A percentile compares a stretch with the other conserved stretches of the same genome.
Conservation (phyloP, 1,140 invertebrate species). For the Vanessa tameamea region DNA sequence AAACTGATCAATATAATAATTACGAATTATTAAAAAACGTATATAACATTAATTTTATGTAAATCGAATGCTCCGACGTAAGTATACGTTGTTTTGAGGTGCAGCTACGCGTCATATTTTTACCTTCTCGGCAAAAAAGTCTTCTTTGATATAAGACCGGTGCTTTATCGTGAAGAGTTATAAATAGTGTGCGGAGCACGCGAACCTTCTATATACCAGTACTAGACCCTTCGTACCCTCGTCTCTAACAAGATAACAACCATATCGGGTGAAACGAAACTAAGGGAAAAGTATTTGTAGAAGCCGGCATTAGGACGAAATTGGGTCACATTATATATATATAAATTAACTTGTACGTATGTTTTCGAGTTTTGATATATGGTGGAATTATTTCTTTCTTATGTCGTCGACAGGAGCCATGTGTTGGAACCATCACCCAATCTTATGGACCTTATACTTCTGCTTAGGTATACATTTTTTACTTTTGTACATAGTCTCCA, state of each 20-base stretch:
- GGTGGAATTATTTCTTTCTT: slow-evolving; percentile 6
- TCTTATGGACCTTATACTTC: too few relatives aligned
- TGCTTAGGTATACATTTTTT: neutral
- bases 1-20: too few relatives aligned
- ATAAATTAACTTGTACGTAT: slow-evolving; percentile 33
- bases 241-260: slow-evolving; percentile 79
- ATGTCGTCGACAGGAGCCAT: neutral
- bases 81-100: neutral
- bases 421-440: neutral
- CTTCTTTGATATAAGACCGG: slow-evolving; percentile 30
- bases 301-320: slow-evolving; percentile 60
- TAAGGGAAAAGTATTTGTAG: slow-evolving; percentile 76
- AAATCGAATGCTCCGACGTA: neutral
- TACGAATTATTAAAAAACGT: too few relatives aligned
- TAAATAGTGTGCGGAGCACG: slow-evolving; percentile 65
- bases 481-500: neutral
- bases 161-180: slow-evolving; percentile 47
- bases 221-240: slow-evolving; percentile 72
- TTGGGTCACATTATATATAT: slow-evolving; percentile 61
- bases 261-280: slow-evolving; percentile 69
- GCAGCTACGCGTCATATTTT: slow-evolving; percentile 9
- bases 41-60: too few relatives aligned
- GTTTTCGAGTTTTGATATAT: slow-evolving; percentile 8
- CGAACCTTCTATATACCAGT: slow-evolving; percentile 56
- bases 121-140: slow-evolving; percentile 16